Conservation (phyloP, 2,113 vertebrate genomes). For the Rhizomys pruinosus region DNA sequence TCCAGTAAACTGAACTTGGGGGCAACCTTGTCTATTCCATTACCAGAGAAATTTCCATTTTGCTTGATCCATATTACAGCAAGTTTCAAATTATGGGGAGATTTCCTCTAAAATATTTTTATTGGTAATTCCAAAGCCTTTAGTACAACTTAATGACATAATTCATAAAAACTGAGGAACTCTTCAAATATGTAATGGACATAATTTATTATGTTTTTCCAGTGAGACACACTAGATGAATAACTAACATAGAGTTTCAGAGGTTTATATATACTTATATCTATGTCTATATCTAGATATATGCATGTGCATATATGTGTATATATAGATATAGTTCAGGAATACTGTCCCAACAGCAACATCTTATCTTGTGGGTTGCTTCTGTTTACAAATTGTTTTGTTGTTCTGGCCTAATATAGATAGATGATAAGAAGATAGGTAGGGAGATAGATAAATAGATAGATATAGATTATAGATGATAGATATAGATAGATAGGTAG, state of each 20-base stretch:
- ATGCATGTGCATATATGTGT: too few relatives aligned
- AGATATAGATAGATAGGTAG: not conserved
- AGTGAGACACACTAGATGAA: not conserved
- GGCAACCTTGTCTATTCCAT: not conserved
- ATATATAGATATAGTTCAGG: too few relatives aligned
- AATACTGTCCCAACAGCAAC: too few relatives aligned
- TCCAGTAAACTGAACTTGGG: not conserved
- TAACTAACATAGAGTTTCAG: not conserved
- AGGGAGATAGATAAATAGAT: too few relatives aligned
- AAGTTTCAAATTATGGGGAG: not conserved
- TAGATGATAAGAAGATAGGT: too few relatives aligned
- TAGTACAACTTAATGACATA: not conserved
- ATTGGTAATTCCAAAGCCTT: not conserved
- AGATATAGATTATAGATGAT: too few relatives aligned
- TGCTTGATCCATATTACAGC: not conserved
- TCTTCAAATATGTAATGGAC: not conserved
- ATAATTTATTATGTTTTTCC: not conserved
- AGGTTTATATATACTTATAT: not conserved
- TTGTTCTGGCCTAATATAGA: too few relatives aligned
- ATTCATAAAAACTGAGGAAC: conserved; percentile 2
- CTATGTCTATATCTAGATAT: too few relatives aligned
- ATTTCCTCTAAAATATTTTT: not conserved
- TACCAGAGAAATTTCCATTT: not conserved
- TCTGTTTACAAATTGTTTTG: too few relatives aligned
- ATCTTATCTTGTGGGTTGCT: too few relatives aligned